Conservation (phyloP, 2,797 vertebrate genomes). For the Euphonia xanthogaster region DNA sequence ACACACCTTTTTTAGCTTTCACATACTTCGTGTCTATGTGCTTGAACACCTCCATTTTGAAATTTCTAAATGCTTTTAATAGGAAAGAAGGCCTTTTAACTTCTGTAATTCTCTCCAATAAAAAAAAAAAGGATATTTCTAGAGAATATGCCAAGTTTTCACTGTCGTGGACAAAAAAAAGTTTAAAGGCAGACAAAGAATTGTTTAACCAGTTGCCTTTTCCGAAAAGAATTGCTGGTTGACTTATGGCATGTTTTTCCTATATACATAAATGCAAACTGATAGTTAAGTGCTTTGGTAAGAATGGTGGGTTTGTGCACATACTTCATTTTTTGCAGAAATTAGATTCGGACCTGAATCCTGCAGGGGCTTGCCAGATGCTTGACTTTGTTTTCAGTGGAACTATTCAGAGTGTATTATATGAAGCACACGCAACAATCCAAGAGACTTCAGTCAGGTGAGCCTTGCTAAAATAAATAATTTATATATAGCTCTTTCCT, state of each 20-base stretch:
- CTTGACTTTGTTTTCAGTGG: slow-evolving; percentile 16
- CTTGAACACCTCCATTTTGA: not conserved
- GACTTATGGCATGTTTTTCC: not conserved
- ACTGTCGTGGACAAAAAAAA: not conserved
- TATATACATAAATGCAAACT: not conserved
- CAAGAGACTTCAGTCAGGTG: not conserved
- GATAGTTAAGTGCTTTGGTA: not conserved
- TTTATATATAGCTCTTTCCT: not conserved
- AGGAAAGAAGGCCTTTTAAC: not conserved
- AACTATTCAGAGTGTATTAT: not conserved
- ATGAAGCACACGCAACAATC: not conserved
- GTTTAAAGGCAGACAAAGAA: not conserved
- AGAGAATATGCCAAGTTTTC: slow-evolving; percentile 20
- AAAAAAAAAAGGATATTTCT: not conserved
- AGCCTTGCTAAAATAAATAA: not conserved
- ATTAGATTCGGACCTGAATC: not conserved
- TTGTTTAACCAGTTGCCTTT: slow-evolving; percentile 10
- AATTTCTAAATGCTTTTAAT: not conserved
- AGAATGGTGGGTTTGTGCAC: not conserved
- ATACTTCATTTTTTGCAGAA: not conserved
- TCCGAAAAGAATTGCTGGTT: not conserved
- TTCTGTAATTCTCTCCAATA: not conserved
- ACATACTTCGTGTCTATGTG: not conserved
- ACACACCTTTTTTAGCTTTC: not conserved
- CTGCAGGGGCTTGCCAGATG: not conserved